These are phyloP conservation scores for Darevskia nairensis DNA, from an alignment of 2,797 vertebrate genomes.

Conservation along the genomic window DNA sequence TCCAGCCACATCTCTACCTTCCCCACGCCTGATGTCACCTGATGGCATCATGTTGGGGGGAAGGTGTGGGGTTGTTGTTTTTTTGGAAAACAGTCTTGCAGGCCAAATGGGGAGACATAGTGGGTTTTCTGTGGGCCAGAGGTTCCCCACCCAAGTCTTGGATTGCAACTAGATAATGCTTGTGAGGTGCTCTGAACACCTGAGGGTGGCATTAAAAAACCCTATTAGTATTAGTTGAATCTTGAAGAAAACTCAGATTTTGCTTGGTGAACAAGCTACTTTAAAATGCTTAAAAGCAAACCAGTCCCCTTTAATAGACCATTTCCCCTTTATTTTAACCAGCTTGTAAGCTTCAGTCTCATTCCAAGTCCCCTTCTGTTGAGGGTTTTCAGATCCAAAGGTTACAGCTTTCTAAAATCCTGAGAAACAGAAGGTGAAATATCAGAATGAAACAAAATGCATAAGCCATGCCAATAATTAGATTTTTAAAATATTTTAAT, in stretches of 20 bases:
- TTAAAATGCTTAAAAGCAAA: background rate
- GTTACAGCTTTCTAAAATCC: background rate
- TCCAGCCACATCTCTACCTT: no score
- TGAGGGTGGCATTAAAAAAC: background rate
- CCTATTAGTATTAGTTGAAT: slow-evolving; percentile 39
- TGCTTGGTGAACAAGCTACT: background rate
- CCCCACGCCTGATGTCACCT: no score
- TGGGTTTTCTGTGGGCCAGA: no score
- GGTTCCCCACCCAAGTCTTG: no score
- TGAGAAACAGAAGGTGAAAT: slow-evolving; percentile 9
- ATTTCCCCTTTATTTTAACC: background rate
- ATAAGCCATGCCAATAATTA: background rate
- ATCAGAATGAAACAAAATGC: background rate
- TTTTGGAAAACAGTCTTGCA: no score
- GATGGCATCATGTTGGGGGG: no score
- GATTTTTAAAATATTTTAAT: background rate
- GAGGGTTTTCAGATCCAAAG: slow-evolving; percentile 30
- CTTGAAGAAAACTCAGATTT: slow-evolving; percentile 21
- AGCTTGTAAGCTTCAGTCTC: background rate
- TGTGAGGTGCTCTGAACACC: background rate
- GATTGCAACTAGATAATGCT: background rate
- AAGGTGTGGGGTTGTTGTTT: no score
- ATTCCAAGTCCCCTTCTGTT: background rate
- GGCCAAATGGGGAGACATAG: no score
- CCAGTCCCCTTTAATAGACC: background rate